phyloP scores from a whole-genome alignment of 2,113 vertebrate species.

The Salvelinus alpinus region DNA sequence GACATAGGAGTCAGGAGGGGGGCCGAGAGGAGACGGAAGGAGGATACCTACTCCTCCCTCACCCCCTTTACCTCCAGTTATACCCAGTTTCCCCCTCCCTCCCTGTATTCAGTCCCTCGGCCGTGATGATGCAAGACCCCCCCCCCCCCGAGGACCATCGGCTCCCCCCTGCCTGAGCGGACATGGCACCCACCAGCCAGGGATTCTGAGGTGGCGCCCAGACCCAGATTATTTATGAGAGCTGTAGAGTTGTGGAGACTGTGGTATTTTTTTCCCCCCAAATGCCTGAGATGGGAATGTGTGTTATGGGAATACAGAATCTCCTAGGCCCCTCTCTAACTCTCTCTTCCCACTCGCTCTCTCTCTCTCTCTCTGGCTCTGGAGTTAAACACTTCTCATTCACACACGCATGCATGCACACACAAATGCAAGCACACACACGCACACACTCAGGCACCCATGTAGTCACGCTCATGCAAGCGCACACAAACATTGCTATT shows the following conservation, averaged over 20 bases:
- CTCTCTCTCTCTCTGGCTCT: constrained; percentile 6
- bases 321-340: constrained; percentile 38
- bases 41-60: neutral
- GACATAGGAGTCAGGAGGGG: neutral
- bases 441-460: no score
- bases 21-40: neutral
- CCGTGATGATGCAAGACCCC: constrained; percentile 66
- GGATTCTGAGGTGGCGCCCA: constrained; percentile 79
- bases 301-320: constrained; percentile 64
- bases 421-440: no score
- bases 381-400: neutral
- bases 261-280: constrained; percentile 73
- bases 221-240: constrained; percentile 77
- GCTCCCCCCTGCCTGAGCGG: constrained; percentile 49
- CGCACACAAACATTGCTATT: no score
- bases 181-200: constrained; percentile 62
- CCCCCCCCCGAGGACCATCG: constrained; percentile 16
- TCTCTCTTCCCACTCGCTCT: constrained; percentile 18
- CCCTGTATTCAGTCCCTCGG: constrained; percentile 18
- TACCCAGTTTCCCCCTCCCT: neutral
- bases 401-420: neutral
- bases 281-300: constrained; percentile 66
- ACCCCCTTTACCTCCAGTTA: constrained; percentile 9
- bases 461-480: no score
- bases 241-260: constrained; percentile 71